Conservation (phyloP, 2,113 vertebrate species). For the Callospermophilus lateralis region DNA sequence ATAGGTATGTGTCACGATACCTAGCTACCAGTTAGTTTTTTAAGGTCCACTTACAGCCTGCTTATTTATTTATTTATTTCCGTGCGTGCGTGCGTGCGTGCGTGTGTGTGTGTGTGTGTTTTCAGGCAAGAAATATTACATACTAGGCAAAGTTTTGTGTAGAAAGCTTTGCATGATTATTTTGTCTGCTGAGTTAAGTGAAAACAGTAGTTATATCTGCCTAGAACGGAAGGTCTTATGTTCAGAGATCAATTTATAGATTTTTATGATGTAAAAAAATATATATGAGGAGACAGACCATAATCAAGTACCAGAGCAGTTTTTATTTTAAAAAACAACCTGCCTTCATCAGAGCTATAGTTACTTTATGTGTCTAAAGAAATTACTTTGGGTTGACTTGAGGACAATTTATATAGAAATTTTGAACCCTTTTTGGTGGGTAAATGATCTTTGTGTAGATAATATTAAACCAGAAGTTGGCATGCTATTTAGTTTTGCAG, state of each 20-base stretch:
- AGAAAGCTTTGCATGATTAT: slow-evolving; percentile 29
- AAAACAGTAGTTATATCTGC: slow-evolving; percentile 40
- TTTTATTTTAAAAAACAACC: not conserved
- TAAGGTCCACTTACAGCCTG: not conserved
- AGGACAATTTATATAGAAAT: slow-evolving; percentile 18
- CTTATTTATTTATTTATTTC: not conserved
- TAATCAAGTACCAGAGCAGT: not conserved
- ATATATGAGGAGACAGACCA: not conserved
- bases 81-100: no score
- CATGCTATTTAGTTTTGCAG: not conserved
- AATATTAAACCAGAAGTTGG: slow-evolving; percentile 8
- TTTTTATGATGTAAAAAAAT: slow-evolving; percentile 19
- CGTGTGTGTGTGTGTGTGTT: not conserved
- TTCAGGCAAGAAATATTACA: slow-evolving; percentile 23
- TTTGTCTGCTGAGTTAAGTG: slow-evolving; percentile 15
- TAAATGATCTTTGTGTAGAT: not conserved
- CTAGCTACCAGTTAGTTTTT: not conserved
- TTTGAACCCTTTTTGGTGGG: not conserved
- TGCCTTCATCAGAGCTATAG: not conserved
- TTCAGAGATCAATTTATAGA: slow-evolving; percentile 5
- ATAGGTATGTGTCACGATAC: no score
- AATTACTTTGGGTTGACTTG: not conserved
- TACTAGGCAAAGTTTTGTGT: not conserved
- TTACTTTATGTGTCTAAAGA: not conserved
- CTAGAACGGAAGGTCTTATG: not conserved